A percentile compares a stretch with the other conserved stretches of the same genome.
These are phyloP conservation scores for Sarcophaga carnaria DNA, from an alignment of 2,888 invertebrate genomes.

Conservation along the genomic window DNA sequence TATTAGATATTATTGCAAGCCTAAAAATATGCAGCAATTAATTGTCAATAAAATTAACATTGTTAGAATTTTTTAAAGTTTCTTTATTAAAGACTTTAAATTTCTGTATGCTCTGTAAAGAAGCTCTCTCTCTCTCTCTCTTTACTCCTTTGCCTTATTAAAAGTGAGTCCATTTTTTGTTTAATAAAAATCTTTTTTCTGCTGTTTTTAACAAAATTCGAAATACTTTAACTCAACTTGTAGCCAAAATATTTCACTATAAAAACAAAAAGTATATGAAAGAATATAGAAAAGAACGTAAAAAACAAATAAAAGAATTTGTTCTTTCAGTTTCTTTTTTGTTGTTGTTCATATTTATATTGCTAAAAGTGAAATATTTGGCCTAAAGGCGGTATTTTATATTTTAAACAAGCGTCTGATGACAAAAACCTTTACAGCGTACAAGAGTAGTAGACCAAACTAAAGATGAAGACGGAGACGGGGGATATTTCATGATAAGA, in stretches of 20 bases:
- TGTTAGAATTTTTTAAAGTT: no score
- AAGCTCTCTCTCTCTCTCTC: not conserved
- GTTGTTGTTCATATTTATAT: slow-evolving; percentile 43
- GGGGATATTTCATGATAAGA: not conserved
- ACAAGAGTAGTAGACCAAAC: not conserved
- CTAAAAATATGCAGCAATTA: no score
- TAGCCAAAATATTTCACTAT: slow-evolving; percentile 9
- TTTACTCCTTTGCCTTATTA: not conserved
- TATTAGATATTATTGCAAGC: no score
- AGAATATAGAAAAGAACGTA: not conserved
- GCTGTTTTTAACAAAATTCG: not conserved
- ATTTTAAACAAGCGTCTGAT: slow-evolving; percentile 49
- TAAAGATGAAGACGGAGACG: not conserved
- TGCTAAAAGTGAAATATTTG: slow-evolving; percentile 61
- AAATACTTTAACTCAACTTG: not conserved
- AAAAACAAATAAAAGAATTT: not conserved
- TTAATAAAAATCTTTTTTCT: not conserved
- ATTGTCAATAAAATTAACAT: no score
- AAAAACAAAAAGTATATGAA: not conserved
- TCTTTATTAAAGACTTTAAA: no score
- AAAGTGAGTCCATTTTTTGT: not conserved
- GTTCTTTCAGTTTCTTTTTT: slow-evolving; percentile 1
- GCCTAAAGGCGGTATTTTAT: slow-evolving; percentile 49
- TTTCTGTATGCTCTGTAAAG: not conserved
- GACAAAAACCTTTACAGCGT: slow-evolving; percentile 23